Percentiles rank a stretch among this genome's conserved stretches.
phyloP scores from a whole-genome alignment of 2,888 invertebrate species.

The Oxytorus armatus region DNA sequence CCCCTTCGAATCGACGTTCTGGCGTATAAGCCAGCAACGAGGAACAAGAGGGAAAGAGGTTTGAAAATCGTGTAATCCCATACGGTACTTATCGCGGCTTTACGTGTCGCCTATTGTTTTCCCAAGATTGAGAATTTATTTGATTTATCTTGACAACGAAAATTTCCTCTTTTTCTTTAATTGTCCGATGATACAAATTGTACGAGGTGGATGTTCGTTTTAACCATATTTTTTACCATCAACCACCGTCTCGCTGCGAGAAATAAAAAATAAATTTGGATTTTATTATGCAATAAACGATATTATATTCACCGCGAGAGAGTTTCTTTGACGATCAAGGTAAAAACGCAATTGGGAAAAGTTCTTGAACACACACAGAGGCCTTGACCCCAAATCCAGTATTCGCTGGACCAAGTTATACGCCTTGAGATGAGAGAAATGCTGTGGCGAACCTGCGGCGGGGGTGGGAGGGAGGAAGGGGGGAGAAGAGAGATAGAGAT shows the following conservation, averaged over 20 bases:
- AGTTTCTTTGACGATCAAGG: conserved; percentile 55
- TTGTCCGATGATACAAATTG: conserved; percentile 12
- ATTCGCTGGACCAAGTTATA: conserved; percentile 54
- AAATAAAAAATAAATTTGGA: neutral
- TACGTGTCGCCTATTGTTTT: conserved; percentile 51
- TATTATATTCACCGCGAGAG: neutral
- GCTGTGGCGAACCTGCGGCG: no score
- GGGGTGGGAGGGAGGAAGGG: neutral
- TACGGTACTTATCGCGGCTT: conserved; percentile 57
- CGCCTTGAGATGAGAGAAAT: conserved; percentile 43
- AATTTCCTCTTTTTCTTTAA: neutral
- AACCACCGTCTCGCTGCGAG: neutral
- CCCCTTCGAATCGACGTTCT: no score
- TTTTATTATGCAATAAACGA: neutral
- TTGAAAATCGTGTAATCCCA: conserved; percentile 57
- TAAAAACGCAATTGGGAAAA: conserved; percentile 39
- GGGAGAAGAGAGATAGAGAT: neutral
- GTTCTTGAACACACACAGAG: conserved; percentile 7
- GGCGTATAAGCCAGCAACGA: neutral
- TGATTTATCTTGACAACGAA: conserved; percentile 21
- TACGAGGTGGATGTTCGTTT: conserved; percentile 6
- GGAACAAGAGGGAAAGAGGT: conserved; percentile 19
- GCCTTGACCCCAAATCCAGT: conserved; percentile 61
- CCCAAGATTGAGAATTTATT: neutral
- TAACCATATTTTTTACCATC: conserved; percentile 11